Base-by-base conservation (phyloP, 1,140 invertebrate genomes). In the Chironomus striatipennis region DNA sequence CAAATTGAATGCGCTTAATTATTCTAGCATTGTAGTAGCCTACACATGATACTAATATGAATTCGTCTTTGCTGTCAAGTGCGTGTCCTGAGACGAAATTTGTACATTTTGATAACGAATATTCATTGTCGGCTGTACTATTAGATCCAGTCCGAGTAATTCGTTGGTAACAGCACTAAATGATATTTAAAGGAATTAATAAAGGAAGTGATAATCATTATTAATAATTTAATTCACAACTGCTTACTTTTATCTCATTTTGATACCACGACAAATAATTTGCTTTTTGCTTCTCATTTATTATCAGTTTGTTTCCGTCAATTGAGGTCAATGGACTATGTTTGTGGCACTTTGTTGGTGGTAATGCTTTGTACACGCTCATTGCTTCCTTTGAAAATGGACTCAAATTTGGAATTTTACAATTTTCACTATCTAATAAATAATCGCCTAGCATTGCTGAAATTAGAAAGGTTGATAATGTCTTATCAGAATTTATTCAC, bases 331-430 rank as follows among this genome's bases (percentile, higher is more conserved):
- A 77, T 0, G 84, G 79, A 0, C 83, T 80, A 9, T 78, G 77
- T 42, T 80, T 82, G 6, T 84, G 81, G 78, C 91, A 93, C 0
- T 82, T 74, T 42, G 88, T 83, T 65, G 87, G 87, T 75, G 85
- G 83, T 57, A 84, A 81, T 34, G 85, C 84, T 72, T 85, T 85
- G 18, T 90, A 86, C 75, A 87, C 86, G 20, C 84, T 80, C 75
- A 83, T 84, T 15, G 91, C 88, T n/a, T 89, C 88, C 9, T 85
- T 80, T 76, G 90, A 88, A 77, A 88, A 86, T 0, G 91, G 90
- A 79, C 92, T 85, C 57, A 89, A 81, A 67, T 90, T 86, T 1
- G 88, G 85, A 77, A 93, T 90, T 76, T 87, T 85, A 77, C 91
- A 93, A 74, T 85, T 85, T 2, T 87, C 82, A 78, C 87, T 91